Evolutionary conservation across 2,888 invertebrate genomes (phyloP).

Genomic region (Pyralis farinalis): DNA sequence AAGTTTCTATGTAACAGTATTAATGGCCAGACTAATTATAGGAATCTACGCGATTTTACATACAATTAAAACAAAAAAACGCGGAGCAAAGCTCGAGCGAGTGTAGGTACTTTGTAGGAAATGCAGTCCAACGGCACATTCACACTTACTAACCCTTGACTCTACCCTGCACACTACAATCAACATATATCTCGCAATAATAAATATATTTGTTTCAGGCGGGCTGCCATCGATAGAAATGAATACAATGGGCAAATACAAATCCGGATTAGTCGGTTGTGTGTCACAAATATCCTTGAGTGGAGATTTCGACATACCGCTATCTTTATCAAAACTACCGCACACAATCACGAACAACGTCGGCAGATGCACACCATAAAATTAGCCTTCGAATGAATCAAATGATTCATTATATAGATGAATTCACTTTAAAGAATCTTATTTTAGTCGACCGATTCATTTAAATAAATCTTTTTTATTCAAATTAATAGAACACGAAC

Average conservation of each 20-base stretch:
- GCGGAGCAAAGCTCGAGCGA: too few species aligned
- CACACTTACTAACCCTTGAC: too few species aligned
- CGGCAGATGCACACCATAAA: slow-evolving; percentile 67
- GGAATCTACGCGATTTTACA: too few species aligned
- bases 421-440: slow-evolving; percentile 3
- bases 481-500: too few species aligned
- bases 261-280: slow-evolving; percentile 89
- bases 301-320: slow-evolving; percentile 88
- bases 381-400: slow-evolving; percentile 28
- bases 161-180: too few species aligned
- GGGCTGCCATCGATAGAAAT: slow-evolving; percentile 89
- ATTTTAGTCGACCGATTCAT: background rate
- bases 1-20: too few species aligned
- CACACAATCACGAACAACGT: slow-evolving; percentile 81
- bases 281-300: slow-evolving; percentile 91
- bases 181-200: too few species aligned
- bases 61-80: too few species aligned
- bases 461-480: background rate
- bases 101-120: too few species aligned
- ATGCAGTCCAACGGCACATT: too few species aligned
- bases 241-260: slow-evolving; percentile 86
- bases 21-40: too few species aligned
- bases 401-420: slow-evolving; percentile 30
- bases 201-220: slow-evolving; percentile 83
- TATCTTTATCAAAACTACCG: slow-evolving; percentile 83